phyloP scores from a whole-genome alignment of 2,797 vertebrate species.

The Pipistrellus nathusii region DNA sequence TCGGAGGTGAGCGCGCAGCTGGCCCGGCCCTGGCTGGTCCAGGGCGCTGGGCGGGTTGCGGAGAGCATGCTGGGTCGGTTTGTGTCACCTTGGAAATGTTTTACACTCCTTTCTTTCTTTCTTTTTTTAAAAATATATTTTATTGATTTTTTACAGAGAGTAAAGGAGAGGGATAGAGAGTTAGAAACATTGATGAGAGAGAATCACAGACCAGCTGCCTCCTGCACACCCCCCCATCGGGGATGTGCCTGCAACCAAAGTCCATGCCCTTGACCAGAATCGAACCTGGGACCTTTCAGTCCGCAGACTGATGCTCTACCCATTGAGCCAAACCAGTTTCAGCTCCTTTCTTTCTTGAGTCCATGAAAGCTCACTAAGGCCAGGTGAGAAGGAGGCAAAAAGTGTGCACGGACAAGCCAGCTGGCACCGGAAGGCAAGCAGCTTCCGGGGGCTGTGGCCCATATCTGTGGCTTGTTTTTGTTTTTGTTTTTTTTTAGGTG shows the following conservation, averaged over 20 bases:
- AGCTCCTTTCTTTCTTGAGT: background rate
- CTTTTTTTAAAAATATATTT: too few relatives aligned
- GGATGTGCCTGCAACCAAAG: too few relatives aligned
- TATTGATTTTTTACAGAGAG: too few relatives aligned
- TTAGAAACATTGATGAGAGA: too few relatives aligned
- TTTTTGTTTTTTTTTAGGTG: too few relatives aligned
- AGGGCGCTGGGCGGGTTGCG: background rate
- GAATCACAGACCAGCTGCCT: too few relatives aligned
- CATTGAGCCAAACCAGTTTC: too few relatives aligned
- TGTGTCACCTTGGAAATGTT: background rate
- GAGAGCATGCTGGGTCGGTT: background rate
- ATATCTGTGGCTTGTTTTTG: background rate
- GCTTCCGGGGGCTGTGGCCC: background rate
- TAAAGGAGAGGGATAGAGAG: too few relatives aligned
- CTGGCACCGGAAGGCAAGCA: background rate
- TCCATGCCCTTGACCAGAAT: too few relatives aligned
- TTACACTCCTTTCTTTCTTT: background rate
- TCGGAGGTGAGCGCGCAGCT: constrained; percentile 90
- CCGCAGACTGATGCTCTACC: too few relatives aligned
- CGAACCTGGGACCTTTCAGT: too few relatives aligned
- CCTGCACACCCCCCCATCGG: too few relatives aligned
- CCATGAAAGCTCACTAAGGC: background rate
- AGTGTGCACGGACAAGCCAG: background rate
- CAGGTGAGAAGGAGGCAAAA: background rate
- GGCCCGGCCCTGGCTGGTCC: accelerated